Conservation (phyloP, 2,888 invertebrate genomes). For the Rhamnusium bicolor region DNA sequence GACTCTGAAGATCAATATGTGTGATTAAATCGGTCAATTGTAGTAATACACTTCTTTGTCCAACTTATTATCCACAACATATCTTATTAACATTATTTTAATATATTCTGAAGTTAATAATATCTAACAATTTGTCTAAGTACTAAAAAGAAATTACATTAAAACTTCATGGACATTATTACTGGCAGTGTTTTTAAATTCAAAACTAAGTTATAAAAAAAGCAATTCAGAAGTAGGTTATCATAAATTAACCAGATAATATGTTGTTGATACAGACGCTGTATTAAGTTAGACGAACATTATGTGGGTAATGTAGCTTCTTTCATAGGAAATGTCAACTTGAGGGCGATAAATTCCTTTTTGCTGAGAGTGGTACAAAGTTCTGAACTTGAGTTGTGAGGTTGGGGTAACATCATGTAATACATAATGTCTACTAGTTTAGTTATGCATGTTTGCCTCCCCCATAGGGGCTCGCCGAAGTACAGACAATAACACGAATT, state of each 20-base stretch:
- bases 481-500: constrained; percentile 2
- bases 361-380: constrained; percentile 19
- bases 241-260: background rate
- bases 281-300: background rate
- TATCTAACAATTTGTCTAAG: too few species aligned
- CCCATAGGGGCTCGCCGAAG: background rate
- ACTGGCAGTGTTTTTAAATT: too few species aligned
- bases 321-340: constrained; percentile 11
- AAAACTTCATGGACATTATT: too few species aligned
- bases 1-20: too few species aligned
- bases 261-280: background rate
- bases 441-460: constrained; percentile 15
- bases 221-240: too few species aligned
- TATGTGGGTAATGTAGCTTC: background rate
- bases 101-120: too few species aligned
- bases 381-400: constrained; percentile 21
- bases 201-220: too few species aligned
- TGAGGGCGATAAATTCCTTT: constrained; percentile 25
- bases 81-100: too few species aligned
- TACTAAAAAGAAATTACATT: too few species aligned
- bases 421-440: constrained; percentile 22
- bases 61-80: too few species aligned
- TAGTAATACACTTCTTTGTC: too few species aligned
- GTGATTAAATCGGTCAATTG: too few species aligned
- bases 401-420: constrained; percentile 16